These are phyloP conservation scores for Dendrolimus houi DNA, from an alignment of 2,888 invertebrate species.

Conservation along the genomic window DNA sequence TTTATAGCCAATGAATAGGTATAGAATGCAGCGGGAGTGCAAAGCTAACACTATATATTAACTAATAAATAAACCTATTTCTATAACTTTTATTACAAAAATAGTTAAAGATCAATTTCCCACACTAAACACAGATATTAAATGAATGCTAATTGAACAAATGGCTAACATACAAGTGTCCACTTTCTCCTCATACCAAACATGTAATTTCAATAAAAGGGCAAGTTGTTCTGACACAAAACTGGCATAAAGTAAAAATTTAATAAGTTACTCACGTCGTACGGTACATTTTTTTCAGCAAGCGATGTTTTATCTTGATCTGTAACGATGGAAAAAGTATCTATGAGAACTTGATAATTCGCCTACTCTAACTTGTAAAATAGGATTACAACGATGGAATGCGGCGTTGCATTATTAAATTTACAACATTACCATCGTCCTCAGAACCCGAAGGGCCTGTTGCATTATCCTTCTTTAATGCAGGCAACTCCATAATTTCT, in stretches of 20 bases:
- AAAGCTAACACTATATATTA: too few relatives aligned
- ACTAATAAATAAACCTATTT: too few relatives aligned
- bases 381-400: slow-evolving; percentile 37
- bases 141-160: too few relatives aligned
- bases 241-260: slow-evolving; percentile 21
- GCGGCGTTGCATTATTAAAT: slow-evolving; percentile 38
- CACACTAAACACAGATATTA: too few relatives aligned
- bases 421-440: slow-evolving; percentile 73
- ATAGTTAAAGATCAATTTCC: too few relatives aligned
- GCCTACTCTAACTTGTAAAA: slow-evolving; percentile 24
- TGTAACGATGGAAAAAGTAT: slow-evolving; percentile 45
- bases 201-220: neutral
- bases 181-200: neutral
- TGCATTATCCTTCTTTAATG: slow-evolving; percentile 75
- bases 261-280: slow-evolving; percentile 75
- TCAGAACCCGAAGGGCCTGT: slow-evolving; percentile 77
- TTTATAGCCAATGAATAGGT: too few relatives aligned
- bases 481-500: slow-evolving; percentile 83
- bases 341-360: slow-evolving; percentile 3
- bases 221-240: neutral
- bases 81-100: too few relatives aligned
- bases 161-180: neutral
- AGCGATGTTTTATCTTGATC: slow-evolving; percentile 77
- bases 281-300: slow-evolving; percentile 77
- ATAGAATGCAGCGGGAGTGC: too few relatives aligned